A percentile compares a stretch with the other conserved stretches of the same genome.
Conservation (phyloP, 2,113 vertebrate species). For the Rana temporaria region DNA sequence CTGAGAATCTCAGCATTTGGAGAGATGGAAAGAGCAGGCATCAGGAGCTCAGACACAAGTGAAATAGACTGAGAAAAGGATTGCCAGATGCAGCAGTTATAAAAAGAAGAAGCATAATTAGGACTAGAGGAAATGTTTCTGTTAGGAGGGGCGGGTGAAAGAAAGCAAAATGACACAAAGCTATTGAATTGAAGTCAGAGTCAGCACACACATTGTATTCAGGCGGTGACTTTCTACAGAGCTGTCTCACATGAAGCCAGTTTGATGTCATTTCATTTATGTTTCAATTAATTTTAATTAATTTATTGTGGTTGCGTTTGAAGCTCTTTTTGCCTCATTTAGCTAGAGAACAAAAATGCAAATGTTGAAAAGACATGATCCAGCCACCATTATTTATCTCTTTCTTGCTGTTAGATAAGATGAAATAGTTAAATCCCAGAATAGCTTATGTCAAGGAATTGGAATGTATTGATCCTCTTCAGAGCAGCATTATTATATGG, state of each 20-base stretch:
- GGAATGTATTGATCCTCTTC: slow-evolving; percentile 28
- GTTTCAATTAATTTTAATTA: slow-evolving; percentile 53
- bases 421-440: slow-evolving; percentile 44
- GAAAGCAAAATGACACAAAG: slow-evolving; percentile 47
- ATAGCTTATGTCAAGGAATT: slow-evolving; percentile 25
- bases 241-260: slow-evolving; percentile 17
- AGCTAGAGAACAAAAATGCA: slow-evolving; percentile 11
- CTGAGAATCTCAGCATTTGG: slow-evolving; percentile 15
- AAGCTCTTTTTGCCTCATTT: slow-evolving; percentile 1
- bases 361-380: slow-evolving; percentile 1
- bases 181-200: slow-evolving; percentile 43
- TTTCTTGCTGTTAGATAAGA: neutral
- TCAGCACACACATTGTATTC: slow-evolving; percentile 47
- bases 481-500: slow-evolving; percentile 22
- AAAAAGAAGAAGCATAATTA: slow-evolving; percentile 56
- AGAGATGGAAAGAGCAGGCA: slow-evolving; percentile 3
- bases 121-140: slow-evolving; percentile 56
- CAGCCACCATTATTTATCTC: neutral
- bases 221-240: slow-evolving; percentile 24
- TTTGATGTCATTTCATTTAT: slow-evolving; percentile 38
- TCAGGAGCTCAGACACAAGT: slow-evolving; percentile 46
- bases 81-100: slow-evolving; percentile 56
- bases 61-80: slow-evolving; percentile 52
- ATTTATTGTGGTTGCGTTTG: slow-evolving; percentile 37
- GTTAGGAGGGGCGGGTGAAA: slow-evolving; percentile 13